Evolutionary conservation across 2,113 vertebrate genomes (phyloP).

Genomic region (Centrocercus urophasianus): DNA sequence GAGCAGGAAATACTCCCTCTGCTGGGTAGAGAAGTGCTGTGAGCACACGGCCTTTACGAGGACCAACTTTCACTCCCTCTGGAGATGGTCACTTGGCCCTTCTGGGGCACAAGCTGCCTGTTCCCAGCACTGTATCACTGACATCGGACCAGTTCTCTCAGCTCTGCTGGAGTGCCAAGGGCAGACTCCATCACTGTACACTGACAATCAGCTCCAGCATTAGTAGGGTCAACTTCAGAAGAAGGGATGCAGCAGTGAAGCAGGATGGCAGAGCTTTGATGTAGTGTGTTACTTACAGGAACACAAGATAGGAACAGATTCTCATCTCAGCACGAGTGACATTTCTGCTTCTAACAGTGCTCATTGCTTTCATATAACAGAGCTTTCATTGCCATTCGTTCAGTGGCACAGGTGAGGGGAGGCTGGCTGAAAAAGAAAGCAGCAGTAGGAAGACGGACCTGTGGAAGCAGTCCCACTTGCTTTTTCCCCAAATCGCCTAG

Average conservation of each 20-base stretch:
- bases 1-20: neutral
- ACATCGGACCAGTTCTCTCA: neutral
- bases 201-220: neutral
- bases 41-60: neutral
- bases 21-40: neutral
- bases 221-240: neutral
- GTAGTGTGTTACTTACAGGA: neutral
- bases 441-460: neutral
- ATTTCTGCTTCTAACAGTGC: neutral
- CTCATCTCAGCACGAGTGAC: neutral
- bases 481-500: neutral
- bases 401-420: neutral
- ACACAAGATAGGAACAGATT: neutral
- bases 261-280: neutral
- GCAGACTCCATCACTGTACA: neutral
- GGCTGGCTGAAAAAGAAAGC: neutral
- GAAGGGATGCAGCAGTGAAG: neutral
- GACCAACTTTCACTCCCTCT: neutral
- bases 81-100: neutral
- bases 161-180: neutral
- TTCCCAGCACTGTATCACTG: rapidly evolving
- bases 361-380: neutral
- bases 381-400: neutral
- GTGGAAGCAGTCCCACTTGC: neutral
- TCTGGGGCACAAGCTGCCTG: neutral